Base-by-base conservation (phyloP, 2,888 invertebrate genomes). In the Leucoma salicis region DNA sequence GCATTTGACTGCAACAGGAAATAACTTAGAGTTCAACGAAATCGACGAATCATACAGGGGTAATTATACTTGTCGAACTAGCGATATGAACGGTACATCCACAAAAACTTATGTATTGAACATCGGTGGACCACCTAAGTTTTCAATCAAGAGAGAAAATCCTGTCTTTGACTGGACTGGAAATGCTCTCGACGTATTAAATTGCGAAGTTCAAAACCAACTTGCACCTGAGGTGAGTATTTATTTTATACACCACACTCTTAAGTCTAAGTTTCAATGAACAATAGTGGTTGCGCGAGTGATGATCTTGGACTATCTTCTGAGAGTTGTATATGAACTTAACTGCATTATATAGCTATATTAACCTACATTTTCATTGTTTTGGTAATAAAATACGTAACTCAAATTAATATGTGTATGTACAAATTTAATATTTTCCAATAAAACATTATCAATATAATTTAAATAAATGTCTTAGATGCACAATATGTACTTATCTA, bases 61-160 rank as follows among this genome's bases (percentile, higher is more conserved):
- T 3, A 63, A 63, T 16, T 64, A 64, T n/a, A 61, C 57, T 0
- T 64, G 64, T 7, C 58, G 45, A 14, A 61, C 57, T 10, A 63
- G 49, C 11, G 57, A 53, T 33, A 37, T 32, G n/a, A 34, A 48
- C 3, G 58, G 14, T 13, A 2, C 29, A 5, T 29, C 12, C 3
- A 57, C 57, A 35, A 46, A 54, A 3, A 61, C 66, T 0, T 61
- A 53, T 12, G 39, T 40, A 1, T 54, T 66, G 0, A 31, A 53
- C 0, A 54, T 66, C 1, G 66, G 62, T 4, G 32, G 4, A 4
- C 28, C 42, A 0, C 66, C 66, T 0, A 13, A 1, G 2, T 49
- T 59, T 35, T 14, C 0, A 1, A 18, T 5, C 5, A 11, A 15
- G 0, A 11, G 35, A 13, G 34, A 8, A 7, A 34, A 14, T 1